Percentiles rank a stretch among this genome's conserved stretches.
These are phyloP conservation scores for Phania funesta DNA, from an alignment of 2,888 invertebrate genomes.

Conservation along the genomic window DNA sequence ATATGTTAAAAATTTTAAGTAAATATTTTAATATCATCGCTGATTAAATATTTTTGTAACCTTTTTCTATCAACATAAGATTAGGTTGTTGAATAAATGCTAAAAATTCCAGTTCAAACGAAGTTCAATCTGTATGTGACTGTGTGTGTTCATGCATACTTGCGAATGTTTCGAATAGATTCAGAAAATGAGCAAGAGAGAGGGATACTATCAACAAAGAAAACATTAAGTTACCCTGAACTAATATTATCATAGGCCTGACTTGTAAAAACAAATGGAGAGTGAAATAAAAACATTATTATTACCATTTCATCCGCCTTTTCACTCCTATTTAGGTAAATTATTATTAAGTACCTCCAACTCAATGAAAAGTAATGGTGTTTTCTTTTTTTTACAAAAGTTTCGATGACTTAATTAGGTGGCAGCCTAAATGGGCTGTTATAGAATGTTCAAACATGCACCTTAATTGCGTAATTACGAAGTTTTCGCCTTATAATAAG, in stretches of 20 bases:
- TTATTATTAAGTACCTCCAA: background rate
- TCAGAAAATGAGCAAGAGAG: too few relatives aligned
- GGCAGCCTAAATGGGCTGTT: too few relatives aligned
- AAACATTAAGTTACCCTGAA: conserved; percentile 32
- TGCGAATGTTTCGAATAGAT: background rate
- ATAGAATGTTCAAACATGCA: too few relatives aligned
- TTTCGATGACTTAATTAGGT: too few relatives aligned
- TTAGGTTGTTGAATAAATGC: conserved; percentile 47
- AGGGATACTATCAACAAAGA: background rate
- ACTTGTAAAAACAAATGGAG: conserved; percentile 52
- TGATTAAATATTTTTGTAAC: conserved; percentile 56
- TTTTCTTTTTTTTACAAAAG: background rate
- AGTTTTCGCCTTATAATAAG: too few relatives aligned
- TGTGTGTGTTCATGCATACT: background rate
- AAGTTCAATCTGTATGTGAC: background rate
- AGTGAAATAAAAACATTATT: conserved; percentile 50
- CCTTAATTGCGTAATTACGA: too few relatives aligned
- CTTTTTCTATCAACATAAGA: conserved; percentile 58
- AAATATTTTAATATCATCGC: conserved; percentile 57
- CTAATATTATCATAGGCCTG: conserved; percentile 67
- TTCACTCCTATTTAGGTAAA: background rate
- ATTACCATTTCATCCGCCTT: conserved; percentile 49
- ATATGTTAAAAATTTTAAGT: conserved; percentile 25
- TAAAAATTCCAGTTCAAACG: background rate
- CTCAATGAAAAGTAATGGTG: too few relatives aligned